phyloP scores from a whole-genome alignment of 2,888 invertebrate species.

The Nomada lathburiana region DNA sequence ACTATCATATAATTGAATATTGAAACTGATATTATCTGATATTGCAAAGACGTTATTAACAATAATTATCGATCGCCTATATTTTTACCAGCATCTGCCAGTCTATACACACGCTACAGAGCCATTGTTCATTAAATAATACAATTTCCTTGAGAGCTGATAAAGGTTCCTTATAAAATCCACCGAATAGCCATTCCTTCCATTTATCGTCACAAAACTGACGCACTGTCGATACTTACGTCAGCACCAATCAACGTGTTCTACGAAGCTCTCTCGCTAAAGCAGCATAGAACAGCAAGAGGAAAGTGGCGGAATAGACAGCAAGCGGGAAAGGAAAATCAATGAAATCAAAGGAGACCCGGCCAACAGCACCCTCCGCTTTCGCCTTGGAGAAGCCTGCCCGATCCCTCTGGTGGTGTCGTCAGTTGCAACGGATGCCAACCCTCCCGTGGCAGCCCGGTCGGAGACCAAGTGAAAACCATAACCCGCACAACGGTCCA shows the following conservation, averaged over 20 bases:
- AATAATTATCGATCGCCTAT: no score
- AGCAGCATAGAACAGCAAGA: conserved; percentile 17
- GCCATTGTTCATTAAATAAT: no score
- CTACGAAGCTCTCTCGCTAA: conserved; percentile 20
- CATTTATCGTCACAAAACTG: no score
- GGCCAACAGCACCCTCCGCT: conserved; percentile 47
- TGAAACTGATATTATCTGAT: no score
- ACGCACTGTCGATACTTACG: no score
- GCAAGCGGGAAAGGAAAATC: conserved; percentile 77
- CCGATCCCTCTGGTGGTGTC: conserved; percentile 49
- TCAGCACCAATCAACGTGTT: not conserved
- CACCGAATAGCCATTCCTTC: no score
- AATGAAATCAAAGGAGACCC: conserved; percentile 76
- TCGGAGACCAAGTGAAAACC: conserved; percentile 74
- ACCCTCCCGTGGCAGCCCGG: conserved; percentile 60
- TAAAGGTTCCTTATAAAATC: no score
- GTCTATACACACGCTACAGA: no score
- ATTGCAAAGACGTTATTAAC: no score
- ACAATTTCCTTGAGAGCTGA: no score
- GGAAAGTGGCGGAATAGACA: conserved; percentile 13
- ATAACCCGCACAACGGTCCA: conserved; percentile 82
- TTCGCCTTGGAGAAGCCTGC: conserved; percentile 38
- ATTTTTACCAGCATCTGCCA: no score
- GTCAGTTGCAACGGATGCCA: conserved; percentile 66
- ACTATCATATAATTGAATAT: no score